These are phyloP conservation scores for Acipenser ruthenus DNA, from an alignment of 2,797 vertebrate genomes.

Conservation along the genomic window DNA sequence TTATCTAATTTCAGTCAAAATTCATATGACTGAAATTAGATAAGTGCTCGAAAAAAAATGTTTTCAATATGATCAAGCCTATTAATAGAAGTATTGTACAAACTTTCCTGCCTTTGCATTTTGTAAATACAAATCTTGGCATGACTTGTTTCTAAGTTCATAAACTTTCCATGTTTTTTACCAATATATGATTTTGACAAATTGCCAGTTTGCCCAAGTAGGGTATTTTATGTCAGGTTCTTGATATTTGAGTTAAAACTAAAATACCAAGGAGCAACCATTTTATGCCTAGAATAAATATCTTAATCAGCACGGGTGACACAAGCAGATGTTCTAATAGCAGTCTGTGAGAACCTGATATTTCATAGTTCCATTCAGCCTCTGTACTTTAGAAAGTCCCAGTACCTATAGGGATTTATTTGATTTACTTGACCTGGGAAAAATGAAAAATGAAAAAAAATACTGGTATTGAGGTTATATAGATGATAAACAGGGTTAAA, in stretches of 20 bases:
- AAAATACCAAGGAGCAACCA: conserved; percentile 31
- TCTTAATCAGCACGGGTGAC: conserved; percentile 43
- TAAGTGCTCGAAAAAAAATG: too few species aligned
- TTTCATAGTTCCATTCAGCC: conserved; percentile 43
- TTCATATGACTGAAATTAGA: too few species aligned
- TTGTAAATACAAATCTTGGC: too few species aligned
- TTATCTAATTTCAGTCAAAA: too few species aligned
- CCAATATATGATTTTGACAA: conserved; percentile 16
- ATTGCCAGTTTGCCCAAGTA: conserved; percentile 30
- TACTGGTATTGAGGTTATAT: conserved; percentile 38
- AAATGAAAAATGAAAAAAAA: conserved; percentile 42
- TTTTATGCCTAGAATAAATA: conserved; percentile 48
- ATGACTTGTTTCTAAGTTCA: too few species aligned
- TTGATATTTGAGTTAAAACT: conserved; percentile 34
- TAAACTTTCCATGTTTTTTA: too few species aligned
- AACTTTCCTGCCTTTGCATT: too few species aligned
- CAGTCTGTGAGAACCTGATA: conserved; percentile 43
- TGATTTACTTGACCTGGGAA: conserved; percentile 51
- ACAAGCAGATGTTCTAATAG: conserved; percentile 53
- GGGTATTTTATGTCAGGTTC: conserved; percentile 30
- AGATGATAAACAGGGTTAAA: conserved; percentile 29
- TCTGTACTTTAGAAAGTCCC: conserved; percentile 40
- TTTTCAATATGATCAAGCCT: too few species aligned
- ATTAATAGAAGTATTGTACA: too few species aligned
- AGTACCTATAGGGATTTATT: conserved; percentile 36